Evolutionary conservation across 2,888 invertebrate species (phyloP).

Genomic region (Tenthredo mesomela): DNA sequence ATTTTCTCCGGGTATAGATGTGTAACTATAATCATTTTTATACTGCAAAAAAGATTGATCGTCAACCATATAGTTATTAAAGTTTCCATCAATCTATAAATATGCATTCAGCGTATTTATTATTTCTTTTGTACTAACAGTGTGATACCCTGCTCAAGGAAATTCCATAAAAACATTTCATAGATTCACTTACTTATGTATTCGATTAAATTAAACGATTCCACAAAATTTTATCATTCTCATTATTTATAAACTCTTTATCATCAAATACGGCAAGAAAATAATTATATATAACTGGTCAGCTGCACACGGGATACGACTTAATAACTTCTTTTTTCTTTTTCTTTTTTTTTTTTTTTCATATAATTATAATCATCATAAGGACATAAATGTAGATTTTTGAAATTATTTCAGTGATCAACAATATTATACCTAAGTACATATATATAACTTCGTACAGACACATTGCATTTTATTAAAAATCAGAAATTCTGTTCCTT

Average conservation of each 20-base stretch:
- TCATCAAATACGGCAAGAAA: conserved; percentile 2
- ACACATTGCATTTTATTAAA: background rate
- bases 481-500: background rate
- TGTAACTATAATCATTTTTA: conserved; percentile 3
- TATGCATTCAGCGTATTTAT: conserved; percentile 19
- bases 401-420: background rate
- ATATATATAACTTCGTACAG: background rate
- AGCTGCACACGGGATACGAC: conserved; percentile 6
- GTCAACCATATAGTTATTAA: background rate
- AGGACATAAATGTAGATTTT: background rate
- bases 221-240: background rate
- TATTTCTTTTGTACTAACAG: conserved; percentile 39
- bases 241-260: conserved; percentile 4
- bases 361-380: background rate
- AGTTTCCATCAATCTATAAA: conserved; percentile 14
- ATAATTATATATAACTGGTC: conserved; percentile 22
- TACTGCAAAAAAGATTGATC: background rate
- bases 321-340: background rate
- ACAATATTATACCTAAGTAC: background rate
- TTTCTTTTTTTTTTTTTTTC: no score
- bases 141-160: conserved; percentile 38
- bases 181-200: background rate
- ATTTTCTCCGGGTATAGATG: background rate
- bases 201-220: conserved; percentile 15
- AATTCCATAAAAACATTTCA: conserved; percentile 32